A percentile compares a stretch with the other conserved stretches of the same genome.
These are phyloP conservation scores for Campoplex nolae DNA, from an alignment of 2,888 invertebrate species.

Conservation along the genomic window DNA sequence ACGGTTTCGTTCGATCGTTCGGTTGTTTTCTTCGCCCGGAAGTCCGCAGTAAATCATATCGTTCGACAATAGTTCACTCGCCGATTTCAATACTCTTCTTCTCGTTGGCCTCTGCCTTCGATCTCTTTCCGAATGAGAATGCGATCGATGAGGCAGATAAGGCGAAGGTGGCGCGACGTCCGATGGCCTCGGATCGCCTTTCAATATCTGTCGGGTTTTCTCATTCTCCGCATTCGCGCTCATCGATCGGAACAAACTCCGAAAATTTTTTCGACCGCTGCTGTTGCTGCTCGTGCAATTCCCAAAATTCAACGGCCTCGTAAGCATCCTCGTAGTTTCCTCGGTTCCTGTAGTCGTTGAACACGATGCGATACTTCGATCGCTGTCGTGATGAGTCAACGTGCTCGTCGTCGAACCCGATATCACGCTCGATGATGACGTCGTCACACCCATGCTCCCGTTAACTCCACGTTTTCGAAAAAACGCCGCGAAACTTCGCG, in stretches of 20 bases:
- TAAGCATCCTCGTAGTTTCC: conserved; percentile 75
- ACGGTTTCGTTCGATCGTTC: conserved; percentile 65
- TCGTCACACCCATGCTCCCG: conserved; percentile 76
- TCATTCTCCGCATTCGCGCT: conserved; percentile 88
- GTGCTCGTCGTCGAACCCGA: conserved; percentile 76
- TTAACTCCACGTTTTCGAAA: conserved; percentile 70
- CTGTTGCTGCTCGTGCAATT: conserved; percentile 52
- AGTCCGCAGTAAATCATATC: conserved; percentile 81
- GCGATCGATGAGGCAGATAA: conserved; percentile 80
- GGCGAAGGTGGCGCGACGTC: conserved; percentile 88
- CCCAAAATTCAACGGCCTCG: conserved; percentile 54
- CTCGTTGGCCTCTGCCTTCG: conserved; percentile 73
- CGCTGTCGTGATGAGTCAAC: conserved; percentile 73
- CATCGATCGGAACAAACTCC: conserved; percentile 88
- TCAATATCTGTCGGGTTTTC: conserved; percentile 88
- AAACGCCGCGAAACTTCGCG: conserved; percentile 77
- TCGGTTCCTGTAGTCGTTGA: conserved; percentile 74
- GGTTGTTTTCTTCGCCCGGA: conserved; percentile 70
- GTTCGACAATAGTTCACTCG: conserved; percentile 81
- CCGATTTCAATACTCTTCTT: conserved; percentile 79
- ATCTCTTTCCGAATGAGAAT: conserved; percentile 81
- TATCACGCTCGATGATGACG: conserved; percentile 74
- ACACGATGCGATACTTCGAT: conserved; percentile 71
- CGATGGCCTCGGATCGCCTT: conserved; percentile 89
- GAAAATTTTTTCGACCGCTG: conserved; percentile 85